Base-by-base conservation (phyloP, 1,140 invertebrate genomes). In the Telenomus remus region DNA sequence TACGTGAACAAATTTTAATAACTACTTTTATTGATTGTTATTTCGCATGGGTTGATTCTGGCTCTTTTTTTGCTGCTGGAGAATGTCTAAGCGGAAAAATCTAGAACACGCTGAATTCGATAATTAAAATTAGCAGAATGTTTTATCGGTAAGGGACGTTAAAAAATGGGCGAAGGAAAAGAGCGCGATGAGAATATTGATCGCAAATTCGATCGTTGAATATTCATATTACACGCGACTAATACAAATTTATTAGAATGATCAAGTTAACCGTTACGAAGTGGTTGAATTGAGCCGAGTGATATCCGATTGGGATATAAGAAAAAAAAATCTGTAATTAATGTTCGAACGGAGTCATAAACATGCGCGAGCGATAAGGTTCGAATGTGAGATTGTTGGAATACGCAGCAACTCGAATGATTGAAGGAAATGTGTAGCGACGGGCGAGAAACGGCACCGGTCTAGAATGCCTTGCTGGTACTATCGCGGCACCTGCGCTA, bases 401-500 rank as follows among this genome's bases (percentile, higher is more conserved):
- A 71, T 71, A 71, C 68, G 48, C 53, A 46, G 46, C 0, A 2
- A 46, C 53, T 51, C 19, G 19, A 71, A 71, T 71, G 59, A 71
- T 64, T 64, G 68, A 71, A 71, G 59, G 59, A 64, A 71, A 71
- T 57, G 68, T 57, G 57, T 64, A 71, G 55, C 57, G 68, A 56
- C 61, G 39, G 4, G 14, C 9, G 8, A 4, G 49, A 27, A 49
- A 48, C 59, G 1, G 9, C 37, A 9, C 5, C 37, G n/a, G 53
- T 53, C 56, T 63, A 68, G 64, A 75, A 75, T 63, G 72, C 64
- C 69, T 75, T 39, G 9, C 64, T 60, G 74, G 68, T 57, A 68
- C 68, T 68, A 27, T 6, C 74, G 43, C 55, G 64, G 68, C 75
- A 77, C 75, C 75, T 77, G 75, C 75, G 75, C 75, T 77, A 77